Evolutionary conservation across 2,888 invertebrate species (phyloP).

Genomic region (Eudasyphora cyanicolor): DNA sequence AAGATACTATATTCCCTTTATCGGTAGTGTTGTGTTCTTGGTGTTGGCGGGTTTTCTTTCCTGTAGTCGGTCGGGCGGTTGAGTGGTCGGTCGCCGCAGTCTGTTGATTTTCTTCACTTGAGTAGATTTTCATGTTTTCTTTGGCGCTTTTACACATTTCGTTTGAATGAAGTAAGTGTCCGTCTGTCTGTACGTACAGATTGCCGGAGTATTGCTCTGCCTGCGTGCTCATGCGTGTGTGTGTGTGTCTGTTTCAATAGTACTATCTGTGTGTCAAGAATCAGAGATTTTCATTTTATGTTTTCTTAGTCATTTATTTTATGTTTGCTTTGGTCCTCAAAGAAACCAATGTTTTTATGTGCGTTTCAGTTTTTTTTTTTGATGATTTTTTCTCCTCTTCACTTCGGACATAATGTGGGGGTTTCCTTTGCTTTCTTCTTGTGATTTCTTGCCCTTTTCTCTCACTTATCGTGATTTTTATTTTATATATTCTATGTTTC

Average conservation of each 20-base stretch:
- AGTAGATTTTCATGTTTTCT: constrained; percentile 61
- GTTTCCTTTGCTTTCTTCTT: constrained; percentile 1
- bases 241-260: not conserved
- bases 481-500: not conserved
- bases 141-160: constrained; percentile 46
- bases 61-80: not conserved
- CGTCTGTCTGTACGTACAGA: not conserved
- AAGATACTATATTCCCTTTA: constrained; percentile 22
- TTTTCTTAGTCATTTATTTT: constrained; percentile 61
- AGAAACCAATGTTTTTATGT: constrained; percentile 18
- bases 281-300: constrained; percentile 51
- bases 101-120: constrained; percentile 42
- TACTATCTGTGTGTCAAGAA: not conserved
- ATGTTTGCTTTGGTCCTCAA: constrained; percentile 63
- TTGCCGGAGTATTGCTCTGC: not conserved
- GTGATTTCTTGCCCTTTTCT: not conserved
- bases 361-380: constrained; percentile 28
- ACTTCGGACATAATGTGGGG: not conserved
- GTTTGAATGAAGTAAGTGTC: not conserved
- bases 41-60: not conserved
- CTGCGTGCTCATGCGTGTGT: not conserved
- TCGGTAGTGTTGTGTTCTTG: not conserved
- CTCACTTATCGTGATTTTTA: constrained; percentile 5
- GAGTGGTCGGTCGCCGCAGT: not conserved
- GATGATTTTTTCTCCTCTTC: constrained; percentile 18